phyloP scores from a whole-genome alignment of 2,113 vertebrate genomes.

The Ivindomyrus marchei region DNA sequence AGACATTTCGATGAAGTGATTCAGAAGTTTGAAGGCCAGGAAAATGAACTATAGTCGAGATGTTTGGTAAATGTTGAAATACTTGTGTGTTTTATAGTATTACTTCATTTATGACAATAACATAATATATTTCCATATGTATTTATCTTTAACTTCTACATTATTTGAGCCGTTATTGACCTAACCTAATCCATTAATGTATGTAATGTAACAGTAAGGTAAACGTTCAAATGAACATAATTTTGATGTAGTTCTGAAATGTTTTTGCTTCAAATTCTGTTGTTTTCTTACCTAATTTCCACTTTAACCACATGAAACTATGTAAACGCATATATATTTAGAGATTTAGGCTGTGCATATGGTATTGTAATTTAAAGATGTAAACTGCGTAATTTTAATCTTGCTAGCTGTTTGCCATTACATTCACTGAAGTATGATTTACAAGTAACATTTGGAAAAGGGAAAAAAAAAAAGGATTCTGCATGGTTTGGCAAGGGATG shows the following conservation, averaged over 20 bases:
- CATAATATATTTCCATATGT: background rate
- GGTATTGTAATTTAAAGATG: background rate
- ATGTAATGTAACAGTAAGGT: background rate
- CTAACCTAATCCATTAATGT: background rate
- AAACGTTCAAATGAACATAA: background rate
- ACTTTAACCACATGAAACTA: background rate
- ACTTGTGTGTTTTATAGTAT: background rate
- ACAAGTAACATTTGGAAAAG: background rate
- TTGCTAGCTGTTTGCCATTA: background rate
- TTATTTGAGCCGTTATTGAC: background rate
- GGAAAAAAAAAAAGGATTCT: background rate
- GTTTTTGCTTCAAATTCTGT: background rate
- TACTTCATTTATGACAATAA: background rate
- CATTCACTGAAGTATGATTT: background rate
- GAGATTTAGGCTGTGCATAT: background rate
- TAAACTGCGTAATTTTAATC: background rate
- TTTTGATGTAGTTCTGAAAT: background rate
- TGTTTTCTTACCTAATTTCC: too few relatives aligned
- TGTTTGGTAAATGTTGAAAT: background rate
- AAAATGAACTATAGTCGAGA: background rate
- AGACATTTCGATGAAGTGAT: background rate
- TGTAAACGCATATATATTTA: background rate
- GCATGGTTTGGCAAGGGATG: background rate
- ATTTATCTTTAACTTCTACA: background rate
- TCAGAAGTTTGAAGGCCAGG: background rate